These are phyloP conservation scores for Abrostola triplasia DNA, from an alignment of 2,888 invertebrate genomes.

Conservation along the genomic window DNA sequence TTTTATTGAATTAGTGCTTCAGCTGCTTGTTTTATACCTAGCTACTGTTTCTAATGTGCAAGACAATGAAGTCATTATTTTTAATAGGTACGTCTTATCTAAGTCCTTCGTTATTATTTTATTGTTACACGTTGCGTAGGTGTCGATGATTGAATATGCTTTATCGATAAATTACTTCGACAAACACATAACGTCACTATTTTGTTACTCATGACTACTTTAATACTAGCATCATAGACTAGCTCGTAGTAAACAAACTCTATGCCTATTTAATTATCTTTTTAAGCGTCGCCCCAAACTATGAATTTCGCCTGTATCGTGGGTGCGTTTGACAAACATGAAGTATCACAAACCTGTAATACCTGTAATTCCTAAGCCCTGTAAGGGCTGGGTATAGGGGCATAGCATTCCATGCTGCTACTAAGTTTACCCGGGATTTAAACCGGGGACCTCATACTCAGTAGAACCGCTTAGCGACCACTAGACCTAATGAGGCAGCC, in stretches of 20 bases:
- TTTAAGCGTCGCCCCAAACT: too few species aligned
- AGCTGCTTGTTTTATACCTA: background rate
- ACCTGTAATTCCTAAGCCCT: too few species aligned
- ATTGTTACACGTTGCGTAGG: constrained; percentile 1
- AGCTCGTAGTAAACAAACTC: background rate
- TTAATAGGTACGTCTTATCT: background rate
- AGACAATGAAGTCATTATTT: background rate
- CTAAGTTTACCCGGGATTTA: too few species aligned
- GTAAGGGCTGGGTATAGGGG: too few species aligned
- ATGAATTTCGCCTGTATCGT: too few species aligned
- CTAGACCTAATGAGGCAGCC: background rate
- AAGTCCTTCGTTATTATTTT: background rate
- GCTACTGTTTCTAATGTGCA: background rate
- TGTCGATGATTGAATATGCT: background rate
- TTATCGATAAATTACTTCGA: background rate
- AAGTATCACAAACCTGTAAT: too few species aligned
- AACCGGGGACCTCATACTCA: too few species aligned
- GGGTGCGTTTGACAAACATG: too few species aligned
- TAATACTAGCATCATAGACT: background rate
- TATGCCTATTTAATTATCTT: too few species aligned
- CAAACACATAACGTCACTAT: background rate
- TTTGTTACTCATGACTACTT: background rate
- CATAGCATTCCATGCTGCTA: too few species aligned
- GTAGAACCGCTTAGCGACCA: too few species aligned
- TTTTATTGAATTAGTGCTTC: too few species aligned